Evolutionary conservation across 64 coral and sea anemone genomes (phyloP), one percentile per base, ranked within the genome.

Genomic region (Hydrozoanthus tunicans): DNA sequence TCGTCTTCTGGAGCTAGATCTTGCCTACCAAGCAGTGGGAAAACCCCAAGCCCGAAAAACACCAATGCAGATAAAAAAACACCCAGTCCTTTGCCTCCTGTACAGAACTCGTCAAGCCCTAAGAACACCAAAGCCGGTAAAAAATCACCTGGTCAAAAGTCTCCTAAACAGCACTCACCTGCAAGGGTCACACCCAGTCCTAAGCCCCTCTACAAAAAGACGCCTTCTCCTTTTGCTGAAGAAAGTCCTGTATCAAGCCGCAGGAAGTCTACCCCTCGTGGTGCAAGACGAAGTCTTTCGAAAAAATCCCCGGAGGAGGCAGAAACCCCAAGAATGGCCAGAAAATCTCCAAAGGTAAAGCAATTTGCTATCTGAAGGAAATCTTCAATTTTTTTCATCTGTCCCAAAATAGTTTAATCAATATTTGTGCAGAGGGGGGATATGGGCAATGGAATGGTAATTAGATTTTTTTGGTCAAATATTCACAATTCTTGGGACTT

Each of bases 11-110:
- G 75, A 60, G 51, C 68, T 8, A 86, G 85, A 51, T 89, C 74
- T 62, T 77, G 73, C 62, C 9, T 85, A 1, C 66, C 85, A 23
- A 56, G 51, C 32, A 78, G 78, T 82, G 69, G 53, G n/a, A 96
- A 24, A 25, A 79, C 77, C 25, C 15, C 6, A 26, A 80, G 78
- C 24, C 78, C 78, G 4, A 60, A 56, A 57, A 17, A 55, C 27
- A 17, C 56, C 5, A 24, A 55, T 6, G 11, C 51, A 7, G 52
- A 4, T 26, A 55, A 80, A 11, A 25, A 61, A 26, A 80, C 78
- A 3, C 56, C 78, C 8, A 80, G 78, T 25, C 78, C 57, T 10
- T 43, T 43, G 32, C 53, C 72, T 9, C 9, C 26, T 43, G 23
- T 11, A 27, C 20, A 13, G 58, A 32, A 32, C 12, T 3, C 79